Conservation (phyloP, 2,888 invertebrate species). For the Chaetogeoica ovagalla region DNA sequence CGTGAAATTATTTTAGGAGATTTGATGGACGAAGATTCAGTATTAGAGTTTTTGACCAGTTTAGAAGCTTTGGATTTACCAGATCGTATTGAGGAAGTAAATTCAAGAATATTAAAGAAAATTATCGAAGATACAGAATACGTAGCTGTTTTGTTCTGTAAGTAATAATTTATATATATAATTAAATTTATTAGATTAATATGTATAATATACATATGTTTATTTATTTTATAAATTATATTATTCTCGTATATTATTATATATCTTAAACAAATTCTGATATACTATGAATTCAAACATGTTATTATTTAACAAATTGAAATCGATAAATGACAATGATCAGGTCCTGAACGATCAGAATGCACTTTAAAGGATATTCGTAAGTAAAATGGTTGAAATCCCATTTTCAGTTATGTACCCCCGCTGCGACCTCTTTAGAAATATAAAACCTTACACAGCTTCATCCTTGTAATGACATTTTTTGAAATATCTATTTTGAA, state of each 20-base stretch:
- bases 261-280: conserved; percentile 3
- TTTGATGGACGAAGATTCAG: conserved; percentile 92
- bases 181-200: too few species aligned
- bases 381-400: conserved; percentile 39
- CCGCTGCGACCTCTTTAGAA: conserved; percentile 22
- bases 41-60: conserved; percentile 89
- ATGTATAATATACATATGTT: too few species aligned
- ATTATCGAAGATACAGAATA: conserved; percentile 89
- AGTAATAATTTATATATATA: conserved; percentile 63
- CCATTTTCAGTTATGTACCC: conserved; percentile 28
- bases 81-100: conserved; percentile 93
- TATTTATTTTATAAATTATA: too few species aligned
- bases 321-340: conserved; percentile 11
- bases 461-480: conserved; percentile 10
- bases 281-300: not conserved
- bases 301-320: conserved; percentile 31
- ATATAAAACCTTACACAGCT: conserved; percentile 33
- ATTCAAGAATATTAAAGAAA: conserved; percentile 83
- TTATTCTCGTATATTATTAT: conserved; percentile 50
- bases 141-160: conserved; percentile 91
- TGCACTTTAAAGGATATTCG: conserved; percentile 51
- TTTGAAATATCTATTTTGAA: not conserved
- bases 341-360: conserved; percentile 46
- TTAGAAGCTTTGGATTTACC: conserved; percentile 93
- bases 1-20: conserved; percentile 67